Base-by-base conservation (phyloP, 2,888 invertebrate genomes). In the Diogma glabrata region DNA sequence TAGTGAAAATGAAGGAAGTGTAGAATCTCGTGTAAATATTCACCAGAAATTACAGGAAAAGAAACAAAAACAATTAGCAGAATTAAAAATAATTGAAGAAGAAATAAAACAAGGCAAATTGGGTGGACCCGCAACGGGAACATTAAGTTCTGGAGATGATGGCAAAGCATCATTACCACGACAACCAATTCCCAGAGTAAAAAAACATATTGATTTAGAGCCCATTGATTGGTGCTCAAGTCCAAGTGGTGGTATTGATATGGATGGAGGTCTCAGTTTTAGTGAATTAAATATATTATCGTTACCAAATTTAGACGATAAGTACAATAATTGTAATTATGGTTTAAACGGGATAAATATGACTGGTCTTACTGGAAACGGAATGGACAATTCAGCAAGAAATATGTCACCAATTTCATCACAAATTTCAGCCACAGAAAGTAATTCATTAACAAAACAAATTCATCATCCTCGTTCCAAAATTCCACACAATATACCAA, bases 31-130 rank as follows among this genome's bases (percentile, higher is more conserved):
- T 10, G 84, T 88, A 26, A 87, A 89, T 65, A 90, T 90, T 54
- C 86, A 87, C 55, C 87, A 88, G 60, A 90, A 90, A 64, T 72
- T 90, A 1, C 85, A 87, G 63, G 89, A 89, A 64, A 90, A 91
- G 64, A 89, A 89, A 60, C 86, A 87, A 61, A 88, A 90, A 57
- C 90, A 91, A 61, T 70, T 90, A 23, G 87, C 88, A 0, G 89
- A 90, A 64, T 67, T 90, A 26, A 75, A 85, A 54, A 87, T 82
- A 47, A 84, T 85, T 50, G 88, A 90, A 61, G 89, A 90, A 62
- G 90, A 90, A 67, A 89, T 90, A 50, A 87, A 87, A 60, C 86
- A 87, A 58, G 87, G 87, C 0, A 89, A 89, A 64, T 70, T 84
- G 1, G 82, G 76, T 3, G 72, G 74, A 1, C 72, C 62, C 4